A percentile compares a stretch with the other conserved stretches of the same genome.
Evolutionary conservation across 1,140 invertebrate genomes (phyloP).

Genomic region (Ceratitis capitata): DNA sequence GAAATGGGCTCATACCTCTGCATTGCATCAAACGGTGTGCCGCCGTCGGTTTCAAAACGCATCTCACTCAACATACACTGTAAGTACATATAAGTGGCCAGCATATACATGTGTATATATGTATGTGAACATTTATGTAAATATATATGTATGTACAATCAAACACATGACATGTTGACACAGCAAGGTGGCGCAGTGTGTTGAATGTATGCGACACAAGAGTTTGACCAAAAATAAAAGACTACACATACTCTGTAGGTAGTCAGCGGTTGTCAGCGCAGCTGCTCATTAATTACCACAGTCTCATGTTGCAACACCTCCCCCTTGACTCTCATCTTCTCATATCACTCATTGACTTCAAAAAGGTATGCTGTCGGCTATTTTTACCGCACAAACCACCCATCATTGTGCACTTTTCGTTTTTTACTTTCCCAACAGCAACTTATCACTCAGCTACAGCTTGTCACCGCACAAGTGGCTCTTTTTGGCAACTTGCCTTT

Average conservation of each 20-base stretch:
- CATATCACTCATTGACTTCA: constrained; percentile 11
- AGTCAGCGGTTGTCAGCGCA: constrained; percentile 29
- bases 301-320: background rate
- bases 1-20: constrained; percentile 91
- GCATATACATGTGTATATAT: background rate
- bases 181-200: background rate
- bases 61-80: constrained; percentile 85
- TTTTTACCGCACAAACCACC: constrained; percentile 23
- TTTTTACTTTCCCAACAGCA: background rate
- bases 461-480: background rate
- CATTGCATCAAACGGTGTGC: constrained; percentile 84
- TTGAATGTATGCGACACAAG: background rate
- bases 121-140: background rate
- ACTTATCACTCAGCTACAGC: constrained; percentile 24
- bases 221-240: constrained; percentile 29
- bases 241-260: too few species aligned
- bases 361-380: background rate
- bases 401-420: background rate
- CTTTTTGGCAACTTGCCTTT: background rate
- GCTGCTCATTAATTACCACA: constrained; percentile 41
- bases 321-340: background rate
- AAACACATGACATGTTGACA: background rate
- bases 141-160: background rate
- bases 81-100: constrained; percentile 72
- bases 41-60: constrained; percentile 83